phyloP scores from a whole-genome alignment of 2,797 vertebrate genomes.

The Craterocephalus amniculus region DNA sequence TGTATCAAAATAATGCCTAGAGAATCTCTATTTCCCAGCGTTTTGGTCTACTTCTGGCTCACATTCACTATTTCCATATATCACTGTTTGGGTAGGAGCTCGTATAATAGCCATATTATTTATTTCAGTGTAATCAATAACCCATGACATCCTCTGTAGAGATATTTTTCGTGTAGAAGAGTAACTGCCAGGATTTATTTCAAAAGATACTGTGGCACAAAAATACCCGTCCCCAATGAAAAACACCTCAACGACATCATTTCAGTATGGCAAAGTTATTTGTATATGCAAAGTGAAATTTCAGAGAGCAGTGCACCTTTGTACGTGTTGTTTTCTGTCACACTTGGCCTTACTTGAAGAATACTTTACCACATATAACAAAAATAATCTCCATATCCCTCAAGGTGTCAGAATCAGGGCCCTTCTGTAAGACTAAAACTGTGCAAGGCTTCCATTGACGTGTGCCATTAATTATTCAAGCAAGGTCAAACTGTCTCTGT shows the following conservation, averaged over 20 bases:
- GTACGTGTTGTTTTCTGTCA: conserved; percentile 26
- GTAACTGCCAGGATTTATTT: conserved; percentile 70
- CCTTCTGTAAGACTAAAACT: conserved; percentile 40
- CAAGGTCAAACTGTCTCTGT: conserved; percentile 63
- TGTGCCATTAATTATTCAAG: conserved; percentile 59
- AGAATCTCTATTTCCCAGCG: conserved; percentile 36
- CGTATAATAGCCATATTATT: conserved; percentile 68
- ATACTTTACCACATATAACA: conserved; percentile 36
- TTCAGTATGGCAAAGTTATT: conserved; percentile 64
- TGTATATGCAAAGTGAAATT: conserved; percentile 35
- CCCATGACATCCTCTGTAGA: conserved; percentile 55
- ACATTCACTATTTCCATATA: conserved; percentile 43
- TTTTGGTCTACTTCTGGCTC: conserved; percentile 43
- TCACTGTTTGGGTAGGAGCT: conserved; percentile 56
- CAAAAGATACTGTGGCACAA: conserved; percentile 67
- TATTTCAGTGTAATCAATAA: conserved; percentile 76
- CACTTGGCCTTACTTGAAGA: conserved; percentile 34
- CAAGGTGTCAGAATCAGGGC: conserved; percentile 36
- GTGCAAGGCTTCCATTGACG: conserved; percentile 42
- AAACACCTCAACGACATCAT: conserved; percentile 65
- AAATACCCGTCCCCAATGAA: conserved; percentile 59
- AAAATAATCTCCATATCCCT: conserved; percentile 53
- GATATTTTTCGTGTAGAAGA: conserved; percentile 62
- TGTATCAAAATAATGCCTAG: conserved; percentile 53
- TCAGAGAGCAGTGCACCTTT: conserved; percentile 3